Percentiles rank a stretch among this genome's conserved stretches.
These are phyloP conservation scores for Ochotona princeps DNA, from an alignment of 2,113 vertebrate species.

Conservation along the genomic window DNA sequence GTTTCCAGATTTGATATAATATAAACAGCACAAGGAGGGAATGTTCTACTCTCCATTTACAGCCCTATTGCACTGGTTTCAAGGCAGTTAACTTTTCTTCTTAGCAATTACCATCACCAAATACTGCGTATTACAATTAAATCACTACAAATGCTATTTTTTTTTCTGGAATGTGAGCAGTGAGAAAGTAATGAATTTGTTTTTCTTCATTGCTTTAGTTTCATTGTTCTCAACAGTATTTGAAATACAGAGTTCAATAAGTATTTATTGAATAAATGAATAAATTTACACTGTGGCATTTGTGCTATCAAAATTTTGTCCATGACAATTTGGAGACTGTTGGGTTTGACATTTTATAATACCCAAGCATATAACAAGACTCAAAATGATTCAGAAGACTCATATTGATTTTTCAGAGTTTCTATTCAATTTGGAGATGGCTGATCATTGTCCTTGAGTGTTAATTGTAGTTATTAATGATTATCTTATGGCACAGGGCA, in stretches of 20 bases:
- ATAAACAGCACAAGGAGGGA: neutral
- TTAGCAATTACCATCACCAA: neutral
- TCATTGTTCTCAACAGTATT: neutral
- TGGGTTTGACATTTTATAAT: slow-evolving; percentile 42
- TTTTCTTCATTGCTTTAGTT: slow-evolving; percentile 27
- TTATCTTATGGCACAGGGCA: neutral
- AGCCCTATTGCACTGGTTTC: neutral
- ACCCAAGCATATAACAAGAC: neutral
- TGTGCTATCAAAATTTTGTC: slow-evolving; percentile 29
- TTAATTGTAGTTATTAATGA: neutral
- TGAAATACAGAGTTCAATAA: neutral
- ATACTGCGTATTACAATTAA: neutral
- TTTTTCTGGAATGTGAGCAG: neutral
- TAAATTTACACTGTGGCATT: neutral
- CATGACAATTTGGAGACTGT: neutral
- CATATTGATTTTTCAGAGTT: neutral
- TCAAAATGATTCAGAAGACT: slow-evolving; percentile 38
- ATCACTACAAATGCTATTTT: slow-evolving; percentile 47
- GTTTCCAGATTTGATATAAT: neutral
- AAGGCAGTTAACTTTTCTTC: neutral
- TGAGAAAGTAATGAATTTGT: neutral
- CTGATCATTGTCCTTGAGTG: neutral
- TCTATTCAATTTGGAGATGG: slow-evolving; percentile 6
- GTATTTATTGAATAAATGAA: slow-evolving; percentile 29
- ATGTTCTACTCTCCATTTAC: neutral